A percentile compares a stretch with the other conserved stretches of the same genome.
Conservation (phyloP, 2,797 vertebrate genomes). For the Micromesistius poutassou region DNA sequence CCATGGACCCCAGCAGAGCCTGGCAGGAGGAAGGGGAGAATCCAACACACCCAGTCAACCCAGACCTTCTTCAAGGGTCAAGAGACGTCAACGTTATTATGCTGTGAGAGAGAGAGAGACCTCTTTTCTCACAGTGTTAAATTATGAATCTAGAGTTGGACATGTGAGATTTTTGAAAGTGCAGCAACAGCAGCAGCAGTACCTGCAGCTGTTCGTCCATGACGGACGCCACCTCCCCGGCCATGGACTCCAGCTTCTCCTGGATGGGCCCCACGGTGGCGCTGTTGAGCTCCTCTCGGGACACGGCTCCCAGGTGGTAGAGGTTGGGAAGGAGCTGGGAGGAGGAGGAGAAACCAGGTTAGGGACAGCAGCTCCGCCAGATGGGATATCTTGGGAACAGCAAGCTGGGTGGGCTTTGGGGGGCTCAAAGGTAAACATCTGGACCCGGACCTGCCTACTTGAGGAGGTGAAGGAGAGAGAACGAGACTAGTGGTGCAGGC, state of each 20-base stretch:
- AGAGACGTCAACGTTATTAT: too few species aligned
- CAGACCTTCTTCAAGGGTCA: too few species aligned
- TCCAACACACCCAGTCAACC: too few species aligned
- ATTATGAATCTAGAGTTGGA: not conserved
- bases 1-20: constrained; percentile 89
- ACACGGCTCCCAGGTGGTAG: constrained; percentile 85
- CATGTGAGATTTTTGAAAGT: not conserved
- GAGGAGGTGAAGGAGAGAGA: not conserved
- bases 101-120: too few species aligned
- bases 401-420: not conserved
- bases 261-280: constrained; percentile 86
- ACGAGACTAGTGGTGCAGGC: not conserved
- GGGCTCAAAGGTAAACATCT: not conserved
- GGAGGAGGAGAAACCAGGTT: not conserved
- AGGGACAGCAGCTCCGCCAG: not conserved
- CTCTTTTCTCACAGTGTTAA: too few species aligned
- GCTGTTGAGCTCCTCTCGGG: constrained; percentile 81
- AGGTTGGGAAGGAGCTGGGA: constrained; percentile 88
- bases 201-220: constrained; percentile 97
- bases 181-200: too few species aligned
- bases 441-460: not conserved
- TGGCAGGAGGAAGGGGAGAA: constrained; percentile 48
- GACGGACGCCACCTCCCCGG: constrained; percentile 90
- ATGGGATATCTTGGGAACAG: not conserved
- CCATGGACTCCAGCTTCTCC: constrained; percentile 94